Base-by-base conservation (phyloP, 2,113 vertebrate genomes). In the Sceloporus undulatus region DNA sequence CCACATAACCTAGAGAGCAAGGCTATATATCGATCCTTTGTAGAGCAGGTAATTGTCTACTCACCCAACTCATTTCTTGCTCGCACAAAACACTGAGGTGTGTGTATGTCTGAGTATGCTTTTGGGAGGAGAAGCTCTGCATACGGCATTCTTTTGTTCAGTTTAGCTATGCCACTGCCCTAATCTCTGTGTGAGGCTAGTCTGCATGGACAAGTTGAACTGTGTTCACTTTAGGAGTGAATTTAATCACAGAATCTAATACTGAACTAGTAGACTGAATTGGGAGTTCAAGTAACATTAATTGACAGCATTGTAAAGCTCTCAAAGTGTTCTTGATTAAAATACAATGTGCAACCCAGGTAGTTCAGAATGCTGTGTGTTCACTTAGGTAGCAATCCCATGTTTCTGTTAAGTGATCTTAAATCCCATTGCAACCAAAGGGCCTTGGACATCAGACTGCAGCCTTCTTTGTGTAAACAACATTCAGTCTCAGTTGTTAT, bases 21-120 rank as follows among this genome's bases (percentile, higher is more conserved):
- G 29, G 87, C 29, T 78, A 78, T 56, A 27, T 84, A 88, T 78
- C 38, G 74, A 84, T 84, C 62, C 27, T 84, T 77, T 78, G 65
- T 16, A 77, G 42, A 13, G 14, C 74, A 84, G 42, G 23, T 78
- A 88, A 77, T 82, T 88, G 59, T 70, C 74, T 88, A 78, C 29
- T 79, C 76, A 48, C 27, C n/a, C 82, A 88, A 79, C 23, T 59
- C 54, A 79, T 79, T 88, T 56, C 62, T 84, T 62, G 9, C 79
- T 54, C 27, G 56, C 10, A 59, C 23, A 27, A 70, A 70, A 77
- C 75, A 34, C 40, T 77, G 29, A 54, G 4, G 29, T 86, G 29
- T 10, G 42, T 29, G 62, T 25, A 1, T 29, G 82, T 19, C 27
- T 48, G 25, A 16, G 25, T 79, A 5, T 9, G 48, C 9, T 62